Conservation (phyloP, 2,113 vertebrate genomes). For the Tinamus guttatus region DNA sequence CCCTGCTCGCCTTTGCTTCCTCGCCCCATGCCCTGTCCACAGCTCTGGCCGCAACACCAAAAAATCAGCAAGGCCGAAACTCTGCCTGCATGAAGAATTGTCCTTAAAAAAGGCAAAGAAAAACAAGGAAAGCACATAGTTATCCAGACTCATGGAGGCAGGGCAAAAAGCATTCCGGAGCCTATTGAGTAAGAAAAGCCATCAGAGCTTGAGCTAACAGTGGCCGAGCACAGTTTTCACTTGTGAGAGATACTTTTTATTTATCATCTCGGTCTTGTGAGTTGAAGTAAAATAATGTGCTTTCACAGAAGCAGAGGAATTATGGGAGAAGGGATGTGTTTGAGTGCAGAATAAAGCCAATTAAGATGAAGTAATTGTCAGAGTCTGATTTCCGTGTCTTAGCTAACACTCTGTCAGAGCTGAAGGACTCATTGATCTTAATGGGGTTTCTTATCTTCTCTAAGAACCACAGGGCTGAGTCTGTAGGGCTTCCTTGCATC, state of each 20-base stretch:
- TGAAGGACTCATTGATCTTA: neutral
- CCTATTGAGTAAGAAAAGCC: neutral
- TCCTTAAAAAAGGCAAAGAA: neutral
- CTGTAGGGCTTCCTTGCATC: neutral
- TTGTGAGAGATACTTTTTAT: neutral
- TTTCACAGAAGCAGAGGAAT: slow-evolving; percentile 12
- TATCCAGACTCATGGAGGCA: neutral
- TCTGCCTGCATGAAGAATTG: neutral
- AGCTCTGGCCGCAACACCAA: neutral
- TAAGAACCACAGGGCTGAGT: neutral
- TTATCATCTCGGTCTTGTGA: neutral
- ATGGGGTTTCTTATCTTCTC: neutral
- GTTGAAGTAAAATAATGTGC: neutral
- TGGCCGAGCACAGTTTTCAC: neutral
- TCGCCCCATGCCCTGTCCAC: neutral
- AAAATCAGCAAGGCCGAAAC: neutral
- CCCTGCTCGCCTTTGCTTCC: neutral
- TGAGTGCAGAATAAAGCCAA: neutral
- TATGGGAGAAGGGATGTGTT: neutral
- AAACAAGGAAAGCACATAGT: neutral
- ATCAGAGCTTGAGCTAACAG: neutral
- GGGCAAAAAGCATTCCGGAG: slow-evolving; percentile 38
- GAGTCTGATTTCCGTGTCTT: slow-evolving; percentile 28
- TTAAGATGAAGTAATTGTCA: slow-evolving; percentile 37
- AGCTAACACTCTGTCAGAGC: neutral